These are phyloP conservation scores for Centruroides vittatus DNA, from an alignment of 1,140 invertebrate species.

Conservation along the genomic window DNA sequence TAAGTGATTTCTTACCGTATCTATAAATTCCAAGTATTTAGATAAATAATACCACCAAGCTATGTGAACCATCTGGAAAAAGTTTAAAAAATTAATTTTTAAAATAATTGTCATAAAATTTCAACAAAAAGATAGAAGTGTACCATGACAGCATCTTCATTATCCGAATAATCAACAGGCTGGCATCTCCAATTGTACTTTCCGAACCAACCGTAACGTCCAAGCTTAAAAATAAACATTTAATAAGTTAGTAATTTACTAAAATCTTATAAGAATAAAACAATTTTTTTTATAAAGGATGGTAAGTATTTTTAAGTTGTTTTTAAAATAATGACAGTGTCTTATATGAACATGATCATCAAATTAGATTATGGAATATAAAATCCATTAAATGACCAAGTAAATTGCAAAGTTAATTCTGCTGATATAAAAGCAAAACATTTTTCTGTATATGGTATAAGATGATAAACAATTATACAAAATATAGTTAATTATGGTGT, in stretches of 20 bases:
- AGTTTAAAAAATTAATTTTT: not conserved
- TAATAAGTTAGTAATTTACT: not conserved
- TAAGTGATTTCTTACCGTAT: constrained; percentile 30
- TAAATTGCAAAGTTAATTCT: too few species aligned
- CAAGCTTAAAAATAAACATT: constrained; percentile 13
- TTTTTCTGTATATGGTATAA: too few species aligned
- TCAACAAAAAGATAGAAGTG: not conserved
- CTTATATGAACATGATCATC: too few species aligned
- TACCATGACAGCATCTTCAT: constrained; percentile 17
- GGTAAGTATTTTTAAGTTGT: too few species aligned
- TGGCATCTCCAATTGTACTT: constrained; percentile 21
- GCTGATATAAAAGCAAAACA: too few species aligned
- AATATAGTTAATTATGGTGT: too few species aligned
- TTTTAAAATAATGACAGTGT: too few species aligned
- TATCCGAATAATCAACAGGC: constrained; percentile 22
- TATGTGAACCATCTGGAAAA: constrained; percentile 39
- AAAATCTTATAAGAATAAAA: too few species aligned
- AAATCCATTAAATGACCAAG: too few species aligned
- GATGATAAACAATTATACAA: too few species aligned
- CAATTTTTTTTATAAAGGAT: too few species aligned
- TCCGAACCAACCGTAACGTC: constrained; percentile 20
- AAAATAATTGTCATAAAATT: not conserved
- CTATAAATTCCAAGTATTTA: constrained; percentile 37
- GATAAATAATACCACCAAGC: constrained; percentile 40
- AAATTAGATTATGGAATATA: too few species aligned